Conservation (phyloP, 2,113 vertebrate species). For the Embiotoca jacksoni region DNA sequence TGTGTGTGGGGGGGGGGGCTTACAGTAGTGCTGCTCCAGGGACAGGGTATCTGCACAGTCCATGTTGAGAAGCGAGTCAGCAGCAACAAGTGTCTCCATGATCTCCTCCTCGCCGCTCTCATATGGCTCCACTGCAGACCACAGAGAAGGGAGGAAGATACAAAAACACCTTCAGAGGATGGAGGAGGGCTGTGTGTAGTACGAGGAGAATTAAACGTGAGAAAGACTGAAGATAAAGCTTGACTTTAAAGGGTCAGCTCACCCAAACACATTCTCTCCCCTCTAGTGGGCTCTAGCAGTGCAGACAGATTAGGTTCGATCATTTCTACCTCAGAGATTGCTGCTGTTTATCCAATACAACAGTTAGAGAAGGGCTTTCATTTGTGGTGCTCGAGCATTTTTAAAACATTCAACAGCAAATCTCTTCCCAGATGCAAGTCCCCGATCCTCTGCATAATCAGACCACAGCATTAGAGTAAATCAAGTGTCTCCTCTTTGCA, state of each 20-base stretch:
- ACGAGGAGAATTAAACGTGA: neutral
- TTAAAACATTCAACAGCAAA: neutral
- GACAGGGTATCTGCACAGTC: constrained; percentile 88
- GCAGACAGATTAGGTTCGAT: neutral
- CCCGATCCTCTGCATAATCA: neutral
- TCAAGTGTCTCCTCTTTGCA: neutral
- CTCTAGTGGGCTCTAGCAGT: neutral
- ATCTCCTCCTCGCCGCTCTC: constrained; percentile 91
- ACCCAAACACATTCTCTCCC: neutral
- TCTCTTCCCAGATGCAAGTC: neutral
- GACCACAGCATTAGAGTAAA: neutral
- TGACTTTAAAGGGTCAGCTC: neutral
- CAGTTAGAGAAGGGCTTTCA: no score
- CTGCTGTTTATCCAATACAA: no score
- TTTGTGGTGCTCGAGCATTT: no score
- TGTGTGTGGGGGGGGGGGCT: constrained; percentile 74
- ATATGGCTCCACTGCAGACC: constrained; percentile 89
- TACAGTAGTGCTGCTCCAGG: constrained; percentile 91
- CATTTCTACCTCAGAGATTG: neutral
- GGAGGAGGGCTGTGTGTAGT: neutral
- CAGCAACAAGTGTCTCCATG: constrained; percentile 94
- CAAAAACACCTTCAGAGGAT: constrained; percentile 11
- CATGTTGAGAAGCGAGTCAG: constrained; percentile 94
- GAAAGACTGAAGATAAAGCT: neutral
- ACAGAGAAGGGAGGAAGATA: constrained; percentile 9